These are phyloP conservation scores for Arctia plantaginis DNA, from an alignment of 2,888 invertebrate genomes.

Conservation along the genomic window DNA sequence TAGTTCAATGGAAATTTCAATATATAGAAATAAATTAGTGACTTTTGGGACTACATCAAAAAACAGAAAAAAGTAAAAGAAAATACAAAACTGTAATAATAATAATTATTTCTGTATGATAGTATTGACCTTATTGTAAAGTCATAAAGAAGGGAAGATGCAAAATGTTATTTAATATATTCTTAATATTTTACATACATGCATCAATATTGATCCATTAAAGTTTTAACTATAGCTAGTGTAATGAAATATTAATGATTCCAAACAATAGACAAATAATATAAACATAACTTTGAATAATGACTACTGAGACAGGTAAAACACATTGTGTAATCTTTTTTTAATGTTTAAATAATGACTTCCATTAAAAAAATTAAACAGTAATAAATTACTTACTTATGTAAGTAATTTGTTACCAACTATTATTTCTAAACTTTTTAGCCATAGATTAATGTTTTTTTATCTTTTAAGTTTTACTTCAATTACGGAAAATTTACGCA, in stretches of 20 bases:
- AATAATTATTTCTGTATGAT: no score
- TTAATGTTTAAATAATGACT: background rate
- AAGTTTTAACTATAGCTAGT: no score
- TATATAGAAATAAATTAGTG: no score
- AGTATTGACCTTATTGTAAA: background rate
- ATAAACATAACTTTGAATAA: background rate
- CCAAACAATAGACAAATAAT: background rate
- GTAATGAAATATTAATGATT: background rate
- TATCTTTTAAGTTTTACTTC: slow-evolving; percentile 64
- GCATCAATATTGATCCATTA: no score
- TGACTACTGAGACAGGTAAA: background rate
- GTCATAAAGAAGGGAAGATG: background rate
- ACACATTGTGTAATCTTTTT: background rate
- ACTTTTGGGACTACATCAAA: no score
- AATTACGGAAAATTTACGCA: slow-evolving; percentile 64
- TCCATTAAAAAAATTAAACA: background rate
- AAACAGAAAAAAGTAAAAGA: background rate
- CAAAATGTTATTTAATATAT: background rate
- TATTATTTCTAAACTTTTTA: background rate
- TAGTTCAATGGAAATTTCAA: no score
- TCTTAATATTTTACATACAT: background rate
- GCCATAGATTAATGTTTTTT: background rate
- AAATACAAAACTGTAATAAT: background rate
- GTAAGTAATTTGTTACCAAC: no score
- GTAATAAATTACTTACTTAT: no score